Conservation (phyloP, 1,140 invertebrate genomes). For the Homalodisca vitripennis region DNA sequence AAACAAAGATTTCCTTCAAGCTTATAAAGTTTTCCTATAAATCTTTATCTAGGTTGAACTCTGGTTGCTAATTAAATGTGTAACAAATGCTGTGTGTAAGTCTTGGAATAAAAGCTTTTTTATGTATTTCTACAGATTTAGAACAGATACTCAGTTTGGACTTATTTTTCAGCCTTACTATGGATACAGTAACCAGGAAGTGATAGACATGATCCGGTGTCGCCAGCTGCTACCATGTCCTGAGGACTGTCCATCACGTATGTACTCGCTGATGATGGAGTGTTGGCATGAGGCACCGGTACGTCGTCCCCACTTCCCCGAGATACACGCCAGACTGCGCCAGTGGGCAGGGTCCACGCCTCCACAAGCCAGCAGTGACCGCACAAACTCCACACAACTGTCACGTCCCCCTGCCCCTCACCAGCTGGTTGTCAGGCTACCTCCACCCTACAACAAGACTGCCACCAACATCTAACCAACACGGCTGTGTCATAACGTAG, state of each 20-base stretch:
- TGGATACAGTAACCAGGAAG: slow-evolving; percentile 95
- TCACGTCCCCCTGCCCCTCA: slow-evolving; percentile 15
- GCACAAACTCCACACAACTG: slow-evolving; percentile 31
- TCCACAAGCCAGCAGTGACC: slow-evolving; percentile 11
- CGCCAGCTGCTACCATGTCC: slow-evolving; percentile 92
- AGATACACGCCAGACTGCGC: slow-evolving; percentile 55
- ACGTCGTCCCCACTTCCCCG: slow-evolving; percentile 84
- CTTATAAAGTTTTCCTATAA: too few species aligned
- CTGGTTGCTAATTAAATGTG: too few species aligned
- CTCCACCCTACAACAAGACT: slow-evolving; percentile 30
- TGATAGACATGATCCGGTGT: slow-evolving; percentile 94
- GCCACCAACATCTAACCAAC: slow-evolving; percentile 30
- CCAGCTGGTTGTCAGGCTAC: slow-evolving; percentile 29
- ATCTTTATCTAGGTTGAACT: too few species aligned
- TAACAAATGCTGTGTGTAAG: neutral
- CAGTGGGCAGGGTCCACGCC: slow-evolving; percentile 28
- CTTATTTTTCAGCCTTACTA: slow-evolving; percentile 77
- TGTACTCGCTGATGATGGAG: slow-evolving; percentile 94
- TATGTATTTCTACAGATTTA: too few species aligned
- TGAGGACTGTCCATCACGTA: slow-evolving; percentile 84
- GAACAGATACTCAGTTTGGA: too few species aligned
- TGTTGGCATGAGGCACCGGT: slow-evolving; percentile 95
- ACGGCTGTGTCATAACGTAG: too few species aligned
- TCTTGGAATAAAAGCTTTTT: neutral
- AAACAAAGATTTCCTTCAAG: too few species aligned